Base-by-base conservation (phyloP, 1,140 invertebrate species). In the Halesus radiatus region DNA sequence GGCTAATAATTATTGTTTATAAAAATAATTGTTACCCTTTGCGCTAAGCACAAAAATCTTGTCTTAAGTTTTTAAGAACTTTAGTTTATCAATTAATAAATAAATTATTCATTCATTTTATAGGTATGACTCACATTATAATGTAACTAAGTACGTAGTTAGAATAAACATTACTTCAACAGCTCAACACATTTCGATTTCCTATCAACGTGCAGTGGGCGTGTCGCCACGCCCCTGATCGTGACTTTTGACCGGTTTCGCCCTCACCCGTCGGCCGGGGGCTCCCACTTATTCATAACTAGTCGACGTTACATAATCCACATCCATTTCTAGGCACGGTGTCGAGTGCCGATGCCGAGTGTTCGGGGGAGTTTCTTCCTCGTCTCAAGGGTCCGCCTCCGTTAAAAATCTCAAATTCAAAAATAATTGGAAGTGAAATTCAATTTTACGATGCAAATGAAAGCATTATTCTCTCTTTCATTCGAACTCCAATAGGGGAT, bases 211-310 rank as follows among this genome's bases (percentile, higher is more conserved):
- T 18, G 26, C 29, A 15, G 54, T 80, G 81, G 81, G 81, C 81
- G 81, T 82, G 81, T 77, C 81, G 81, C 23, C 74, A 16, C 81
- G 81, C 81, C 81, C 81, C 54, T 32, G 62, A 66, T 70, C 72
- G 78, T 70, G 60, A 78, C 76, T 79, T 79, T 62, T 72, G 66
- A 58, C 73, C 32, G 26, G 74, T 76, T 75, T 62, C 22, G 26
- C 32, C 53, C 15, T 26, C 72, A 32, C 16, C 60, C 78, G 16
- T 68, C 70, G 29, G 77, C 52, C 80, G 52, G 75, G 50, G 74
- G 58, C 20, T 22, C 29, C 80, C 64, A 53, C 66, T 76, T 66
- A 26, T 73, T 23, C 70, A 15, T 73, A 73, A 54, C 52, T 73
- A 56, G 68, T 75, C 62, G 37, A n/a, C 66, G 37, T 50, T 18